phyloP scores from a whole-genome alignment of 2,797 vertebrate species.

The Phataginus tetradactyla region DNA sequence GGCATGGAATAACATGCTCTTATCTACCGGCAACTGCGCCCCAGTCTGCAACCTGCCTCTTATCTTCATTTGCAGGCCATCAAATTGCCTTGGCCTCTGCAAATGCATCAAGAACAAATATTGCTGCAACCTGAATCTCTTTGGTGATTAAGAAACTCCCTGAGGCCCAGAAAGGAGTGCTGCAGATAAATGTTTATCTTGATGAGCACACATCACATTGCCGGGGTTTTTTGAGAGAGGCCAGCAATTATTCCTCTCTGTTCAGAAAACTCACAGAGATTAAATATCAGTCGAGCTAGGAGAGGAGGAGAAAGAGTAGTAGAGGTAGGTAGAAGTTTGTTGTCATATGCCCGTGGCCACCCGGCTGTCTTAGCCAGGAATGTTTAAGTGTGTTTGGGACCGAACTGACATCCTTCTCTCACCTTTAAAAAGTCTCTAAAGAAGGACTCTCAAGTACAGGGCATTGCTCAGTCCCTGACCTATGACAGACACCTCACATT shows the following conservation, averaged over 20 bases:
- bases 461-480: not conserved
- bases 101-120: not conserved
- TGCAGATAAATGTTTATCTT: conserved; percentile 40
- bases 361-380: not conserved
- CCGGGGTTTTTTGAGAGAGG: not conserved
- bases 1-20: not conserved
- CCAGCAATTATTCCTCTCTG: conserved; percentile 21
- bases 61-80: conserved; percentile 47
- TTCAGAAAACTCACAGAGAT: conserved; percentile 13
- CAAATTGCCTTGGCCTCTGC: not conserved
- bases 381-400: not conserved
- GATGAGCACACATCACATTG: not conserved
- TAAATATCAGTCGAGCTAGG: not conserved
- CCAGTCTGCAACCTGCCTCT: not conserved
- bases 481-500: not conserved
- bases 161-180: accelerated
- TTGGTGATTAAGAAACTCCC: not conserved
- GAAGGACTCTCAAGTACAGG: not conserved
- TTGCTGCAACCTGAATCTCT: not conserved
- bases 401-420: not conserved
- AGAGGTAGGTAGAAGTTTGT: not conserved
- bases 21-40: not conserved
- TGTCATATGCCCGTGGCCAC: not conserved
- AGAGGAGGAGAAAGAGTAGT: not conserved
- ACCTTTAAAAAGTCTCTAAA: not conserved